These are phyloP conservation scores for Perodicticus potto DNA, from an alignment of 2,797 vertebrate species.

Conservation along the genomic window DNA sequence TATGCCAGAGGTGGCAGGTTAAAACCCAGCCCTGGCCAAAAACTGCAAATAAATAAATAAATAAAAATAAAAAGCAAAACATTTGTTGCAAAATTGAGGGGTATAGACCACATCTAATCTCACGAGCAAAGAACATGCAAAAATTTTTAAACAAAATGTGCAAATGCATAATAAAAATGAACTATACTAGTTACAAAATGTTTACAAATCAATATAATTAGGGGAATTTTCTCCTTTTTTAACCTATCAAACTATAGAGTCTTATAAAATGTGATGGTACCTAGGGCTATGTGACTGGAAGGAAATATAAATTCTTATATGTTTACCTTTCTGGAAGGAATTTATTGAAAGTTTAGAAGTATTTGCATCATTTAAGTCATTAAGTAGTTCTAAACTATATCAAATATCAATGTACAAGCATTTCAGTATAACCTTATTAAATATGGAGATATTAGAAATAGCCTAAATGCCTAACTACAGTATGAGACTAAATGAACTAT, in stretches of 20 bases:
- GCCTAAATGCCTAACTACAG: background rate
- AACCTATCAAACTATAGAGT: background rate
- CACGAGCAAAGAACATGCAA: background rate
- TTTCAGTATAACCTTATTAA: background rate
- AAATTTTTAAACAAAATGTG: background rate
- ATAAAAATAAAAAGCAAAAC: background rate
- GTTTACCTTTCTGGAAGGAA: background rate
- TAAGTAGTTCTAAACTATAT: background rate
- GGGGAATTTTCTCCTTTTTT: background rate
- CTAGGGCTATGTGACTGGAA: background rate
- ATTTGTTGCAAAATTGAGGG: background rate
- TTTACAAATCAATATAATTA: background rate
- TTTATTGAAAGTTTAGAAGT: background rate
- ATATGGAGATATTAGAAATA: background rate
- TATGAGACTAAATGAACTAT: background rate
- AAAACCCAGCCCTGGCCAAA: too few species aligned
- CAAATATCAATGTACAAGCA: background rate
- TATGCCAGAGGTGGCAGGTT: too few species aligned
- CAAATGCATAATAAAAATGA: background rate
- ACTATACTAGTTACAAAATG: background rate
- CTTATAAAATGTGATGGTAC: background rate
- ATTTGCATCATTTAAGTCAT: background rate
- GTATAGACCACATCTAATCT: background rate
- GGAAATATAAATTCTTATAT: background rate
- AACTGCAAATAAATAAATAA: too few species aligned